A percentile compares a stretch with the other conserved stretches of the same genome.
Evolutionary conservation across 1,140 invertebrate species (phyloP).

Genomic region (Rhyzopertha dominica): DNA sequence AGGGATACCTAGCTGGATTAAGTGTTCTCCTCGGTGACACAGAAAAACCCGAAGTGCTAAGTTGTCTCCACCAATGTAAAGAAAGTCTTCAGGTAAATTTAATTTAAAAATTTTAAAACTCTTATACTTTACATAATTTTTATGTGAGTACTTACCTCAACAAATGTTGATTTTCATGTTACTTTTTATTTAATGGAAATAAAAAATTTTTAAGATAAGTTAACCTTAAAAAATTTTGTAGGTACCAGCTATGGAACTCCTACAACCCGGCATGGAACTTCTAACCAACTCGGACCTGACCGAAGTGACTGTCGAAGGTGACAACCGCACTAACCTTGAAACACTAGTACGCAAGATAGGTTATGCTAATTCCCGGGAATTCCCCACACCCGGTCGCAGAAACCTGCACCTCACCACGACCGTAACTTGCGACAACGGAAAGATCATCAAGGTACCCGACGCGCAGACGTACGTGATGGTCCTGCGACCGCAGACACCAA

Average conservation of each 20-base stretch:
- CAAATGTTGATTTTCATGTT: too few relatives aligned
- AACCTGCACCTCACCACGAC: slow-evolving; percentile 80
- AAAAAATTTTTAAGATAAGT: too few relatives aligned
- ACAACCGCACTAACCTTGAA: slow-evolving; percentile 85
- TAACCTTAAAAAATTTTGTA: too few relatives aligned
- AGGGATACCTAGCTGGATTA: slow-evolving; percentile 82
- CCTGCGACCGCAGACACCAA: slow-evolving; percentile 76
- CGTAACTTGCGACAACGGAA: slow-evolving; percentile 69
- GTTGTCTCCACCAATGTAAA: slow-evolving; percentile 80
- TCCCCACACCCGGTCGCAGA: slow-evolving; percentile 86
- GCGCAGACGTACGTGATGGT: slow-evolving; percentile 85
- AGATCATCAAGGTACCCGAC: slow-evolving; percentile 63
- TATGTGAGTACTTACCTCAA: too few relatives aligned
- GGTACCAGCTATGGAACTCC: slow-evolving; percentile 69
- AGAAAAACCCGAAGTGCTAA: slow-evolving; percentile 74
- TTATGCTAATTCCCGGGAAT: slow-evolving; percentile 84
- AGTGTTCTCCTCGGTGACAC: slow-evolving; percentile 73
- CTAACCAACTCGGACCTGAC: slow-evolving; percentile 74
- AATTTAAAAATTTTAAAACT: too few relatives aligned
- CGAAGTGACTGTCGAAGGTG: slow-evolving; percentile 85
- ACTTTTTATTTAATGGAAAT: too few relatives aligned
- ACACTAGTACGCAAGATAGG: slow-evolving; percentile 80
- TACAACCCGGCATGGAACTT: slow-evolving; percentile 70
- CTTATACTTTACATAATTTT: too few relatives aligned
- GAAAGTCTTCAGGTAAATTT: slow-evolving; percentile 72